Base-by-base conservation (phyloP, 2,797 vertebrate species). In the Melanitta fusca region DNA sequence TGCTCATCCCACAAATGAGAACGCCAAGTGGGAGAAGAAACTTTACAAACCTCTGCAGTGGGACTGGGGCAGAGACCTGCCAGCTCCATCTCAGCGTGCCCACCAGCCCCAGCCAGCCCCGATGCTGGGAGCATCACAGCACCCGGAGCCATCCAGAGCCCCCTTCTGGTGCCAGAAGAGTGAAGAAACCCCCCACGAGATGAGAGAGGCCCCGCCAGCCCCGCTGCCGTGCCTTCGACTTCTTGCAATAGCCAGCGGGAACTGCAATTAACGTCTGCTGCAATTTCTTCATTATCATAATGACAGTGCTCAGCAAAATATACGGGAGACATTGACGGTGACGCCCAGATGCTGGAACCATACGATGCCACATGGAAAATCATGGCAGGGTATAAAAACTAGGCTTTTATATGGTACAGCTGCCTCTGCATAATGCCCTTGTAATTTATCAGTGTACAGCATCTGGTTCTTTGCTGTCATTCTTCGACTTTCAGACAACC, bases 231-330 rank as follows among this genome's bases (percentile, higher is more conserved):
- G 84, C 80, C 88, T 91, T 70, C 32, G 7, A 83, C 74, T 58
- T 77, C 71, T 79, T 4, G 47, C 95, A 88, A 56, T 79, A 93
- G 96, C 94, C 93, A 90, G 83, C 58, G 78, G 93, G 90, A 94
- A 41, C 92, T 79, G 87, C 97, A 97, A 96, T 97, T 96, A 97
- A 93, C 8, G 92, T 95, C 93, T 96, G 95, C 96, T 93, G 95
- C 96, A 97, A 97, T 97, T 97, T 97, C 95, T 97, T 96, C 96
- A 97, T 97, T 97, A 97, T 84, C 91, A 91, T 96, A 97, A 97
- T 97, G 94, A 96, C 96, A 95, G 95, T 95, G 94, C 96, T 95
- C 92, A 96, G 95, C 95, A 95, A 93, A 97, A 97, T 97, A 60
- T 34, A 96, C 3, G 36, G 92, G 93, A 97, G 94, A 85, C 91